Conservation (phyloP, 2,888 invertebrate species). For the Charanyca ferruginea region DNA sequence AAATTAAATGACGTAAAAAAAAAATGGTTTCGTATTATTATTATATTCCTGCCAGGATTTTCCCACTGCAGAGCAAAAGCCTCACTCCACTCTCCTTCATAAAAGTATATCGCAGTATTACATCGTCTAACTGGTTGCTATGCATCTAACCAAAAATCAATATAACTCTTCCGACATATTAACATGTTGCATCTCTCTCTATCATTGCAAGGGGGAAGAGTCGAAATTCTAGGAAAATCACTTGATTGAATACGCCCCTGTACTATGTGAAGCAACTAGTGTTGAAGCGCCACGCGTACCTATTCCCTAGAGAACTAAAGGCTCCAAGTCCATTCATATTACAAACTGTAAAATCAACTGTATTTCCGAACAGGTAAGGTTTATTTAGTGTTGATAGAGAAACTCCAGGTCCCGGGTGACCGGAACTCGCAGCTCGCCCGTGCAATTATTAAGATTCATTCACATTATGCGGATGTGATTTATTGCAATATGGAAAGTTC, state of each 20-base stretch:
- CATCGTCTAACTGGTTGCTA: background rate
- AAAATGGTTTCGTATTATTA: background rate
- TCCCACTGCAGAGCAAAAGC: too few relatives aligned
- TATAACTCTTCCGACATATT: slow-evolving; percentile 12
- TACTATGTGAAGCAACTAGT: slow-evolving; percentile 60
- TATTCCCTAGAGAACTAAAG: slow-evolving; percentile 29
- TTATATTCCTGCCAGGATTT: too few relatives aligned
- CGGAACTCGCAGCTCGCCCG: slow-evolving; percentile 24
- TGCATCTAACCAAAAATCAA: slow-evolving; percentile 41
- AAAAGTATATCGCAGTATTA: background rate
- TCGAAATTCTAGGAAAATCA: slow-evolving; percentile 37
- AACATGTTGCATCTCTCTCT: slow-evolving; percentile 42
- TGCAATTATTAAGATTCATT: slow-evolving; percentile 56
- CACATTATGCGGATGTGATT: slow-evolving; percentile 43
- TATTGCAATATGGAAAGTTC: slow-evolving; percentile 24
- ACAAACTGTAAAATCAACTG: slow-evolving; percentile 30
- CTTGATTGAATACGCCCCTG: slow-evolving; percentile 52
- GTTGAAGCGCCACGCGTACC: slow-evolving; percentile 28
- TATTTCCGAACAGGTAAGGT: slow-evolving; percentile 37
- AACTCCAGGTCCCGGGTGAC: slow-evolving; percentile 39
- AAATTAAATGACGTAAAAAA: background rate
- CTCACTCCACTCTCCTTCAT: too few relatives aligned
- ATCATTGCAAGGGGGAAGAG: slow-evolving; percentile 23
- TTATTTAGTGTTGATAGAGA: slow-evolving; percentile 11
- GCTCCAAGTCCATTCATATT: slow-evolving; percentile 41